A percentile compares a stretch with the other conserved stretches of the same genome.
These are phyloP conservation scores for Abscondita cerata DNA, from an alignment of 2,888 invertebrate genomes.

Conservation along the genomic window DNA sequence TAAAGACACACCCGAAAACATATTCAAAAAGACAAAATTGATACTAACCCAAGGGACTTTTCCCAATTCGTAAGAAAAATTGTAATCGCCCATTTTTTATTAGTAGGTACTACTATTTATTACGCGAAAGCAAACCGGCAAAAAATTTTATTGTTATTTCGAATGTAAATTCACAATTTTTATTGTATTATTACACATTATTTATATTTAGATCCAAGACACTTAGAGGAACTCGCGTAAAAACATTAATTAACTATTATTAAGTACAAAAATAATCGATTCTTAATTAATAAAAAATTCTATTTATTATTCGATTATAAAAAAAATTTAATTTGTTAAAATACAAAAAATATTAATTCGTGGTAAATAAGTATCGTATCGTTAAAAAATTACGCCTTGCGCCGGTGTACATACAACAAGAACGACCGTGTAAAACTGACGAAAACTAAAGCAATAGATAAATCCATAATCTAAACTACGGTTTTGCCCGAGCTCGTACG, in stretches of 20 bases:
- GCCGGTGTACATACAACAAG: not conserved
- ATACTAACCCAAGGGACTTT: constrained; percentile 54
- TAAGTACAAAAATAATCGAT: not conserved
- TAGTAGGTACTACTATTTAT: not conserved
- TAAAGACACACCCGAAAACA: not conserved
- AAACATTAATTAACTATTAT: not conserved
- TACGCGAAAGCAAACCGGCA: not conserved
- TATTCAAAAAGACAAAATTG: constrained; percentile 16
- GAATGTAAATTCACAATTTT: not conserved
- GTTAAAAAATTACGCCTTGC: not conserved
- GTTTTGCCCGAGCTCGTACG: constrained; percentile 19
- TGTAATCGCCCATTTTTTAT: constrained; percentile 45
- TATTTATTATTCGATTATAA: too few relatives aligned
- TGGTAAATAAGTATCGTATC: not conserved
- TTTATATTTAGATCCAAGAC: too few relatives aligned
- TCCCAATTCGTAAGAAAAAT: constrained; percentile 53
- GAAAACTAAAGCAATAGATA: constrained; percentile 14
- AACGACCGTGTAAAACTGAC: constrained; percentile 18
- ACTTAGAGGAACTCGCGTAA: too few relatives aligned
- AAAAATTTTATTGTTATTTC: not conserved
- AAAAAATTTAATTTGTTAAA: too few relatives aligned
- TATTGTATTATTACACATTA: constrained; percentile 1
- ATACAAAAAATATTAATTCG: not conserved
- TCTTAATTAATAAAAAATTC: not conserved
- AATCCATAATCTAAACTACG: constrained; percentile 24